Evolutionary conservation across 1,140 invertebrate species (phyloP).

Genomic region (Drosophila nigrodunni): DNA sequence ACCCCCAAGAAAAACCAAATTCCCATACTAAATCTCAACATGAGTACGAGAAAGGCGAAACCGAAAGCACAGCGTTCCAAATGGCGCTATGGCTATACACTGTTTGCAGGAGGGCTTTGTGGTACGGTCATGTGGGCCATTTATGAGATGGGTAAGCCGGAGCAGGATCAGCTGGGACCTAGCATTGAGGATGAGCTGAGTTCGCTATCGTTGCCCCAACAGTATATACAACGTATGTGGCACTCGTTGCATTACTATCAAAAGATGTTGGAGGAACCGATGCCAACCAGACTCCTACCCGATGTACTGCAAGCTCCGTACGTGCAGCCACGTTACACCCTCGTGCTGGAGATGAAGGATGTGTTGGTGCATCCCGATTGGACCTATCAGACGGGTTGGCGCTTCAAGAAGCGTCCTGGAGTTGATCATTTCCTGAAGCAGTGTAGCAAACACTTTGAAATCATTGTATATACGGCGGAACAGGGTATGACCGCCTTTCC

Average conservation of each 20-base stretch:
- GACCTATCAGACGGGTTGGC: conserved; percentile 92
- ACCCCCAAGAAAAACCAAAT: not conserved
- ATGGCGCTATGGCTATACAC: conserved; percentile 32
- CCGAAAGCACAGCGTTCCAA: not conserved
- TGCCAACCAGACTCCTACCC: conserved; percentile 95
- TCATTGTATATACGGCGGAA: conserved; percentile 98
- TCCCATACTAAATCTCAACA: not conserved
- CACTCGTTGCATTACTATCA: conserved; percentile 92
- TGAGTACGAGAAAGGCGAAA: not conserved
- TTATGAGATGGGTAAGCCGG: conserved; percentile 89
- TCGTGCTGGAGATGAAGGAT: conserved; percentile 98
- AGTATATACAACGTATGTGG: conserved; percentile 91
- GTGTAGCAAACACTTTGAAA: conserved; percentile 96
- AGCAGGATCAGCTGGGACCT: conserved; percentile 89
- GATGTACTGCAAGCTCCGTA: conserved; percentile 96
- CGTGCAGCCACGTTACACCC: conserved; percentile 97
- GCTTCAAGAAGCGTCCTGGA: conserved; percentile 99
- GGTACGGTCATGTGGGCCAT: conserved; percentile 86
- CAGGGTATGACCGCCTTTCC: conserved; percentile 96
- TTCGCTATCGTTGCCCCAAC: conserved; percentile 88
- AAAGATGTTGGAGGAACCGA: conserved; percentile 96
- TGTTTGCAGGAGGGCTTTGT: conserved; percentile 85
- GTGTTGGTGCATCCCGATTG: conserved; percentile 99
- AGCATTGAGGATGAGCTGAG: conserved; percentile 92
- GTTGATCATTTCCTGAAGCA: conserved; percentile 97